Conservation (phyloP, 2,113 vertebrate species). For the Anarrhichthys ocellatus region DNA sequence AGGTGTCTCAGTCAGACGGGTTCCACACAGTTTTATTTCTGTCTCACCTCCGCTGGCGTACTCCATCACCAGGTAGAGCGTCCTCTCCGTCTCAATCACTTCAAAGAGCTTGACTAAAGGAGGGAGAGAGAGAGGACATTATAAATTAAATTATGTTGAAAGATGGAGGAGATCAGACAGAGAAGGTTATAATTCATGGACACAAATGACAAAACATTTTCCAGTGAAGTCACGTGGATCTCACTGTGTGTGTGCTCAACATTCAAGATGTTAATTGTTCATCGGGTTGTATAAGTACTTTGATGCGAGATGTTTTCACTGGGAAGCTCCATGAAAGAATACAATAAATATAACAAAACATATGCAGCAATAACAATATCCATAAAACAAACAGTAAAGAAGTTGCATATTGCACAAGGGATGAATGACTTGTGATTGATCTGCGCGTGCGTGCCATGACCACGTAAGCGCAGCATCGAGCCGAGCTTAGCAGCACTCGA, state of each 20-base stretch:
- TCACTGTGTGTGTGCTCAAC: too few species aligned
- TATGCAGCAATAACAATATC: too few species aligned
- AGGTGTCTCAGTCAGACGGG: not conserved
- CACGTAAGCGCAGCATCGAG: slow-evolving; percentile 21
- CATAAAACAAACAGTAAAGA: too few species aligned
- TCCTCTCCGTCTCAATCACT: slow-evolving; percentile 98
- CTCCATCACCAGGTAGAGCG: slow-evolving; percentile 97
- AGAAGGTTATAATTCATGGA: slow-evolving; percentile 13
- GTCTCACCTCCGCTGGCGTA: slow-evolving; percentile 96
- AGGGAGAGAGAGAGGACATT: slow-evolving; percentile 2
- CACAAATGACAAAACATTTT: slow-evolving; percentile 7
- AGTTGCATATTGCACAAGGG: too few species aligned
- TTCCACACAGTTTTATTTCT: not conserved
- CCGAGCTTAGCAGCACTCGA: slow-evolving; percentile 20
- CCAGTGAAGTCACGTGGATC: slow-evolving; percentile 19
- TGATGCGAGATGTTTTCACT: too few species aligned
- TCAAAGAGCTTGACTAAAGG: slow-evolving; percentile 94
- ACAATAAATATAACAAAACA: too few species aligned
- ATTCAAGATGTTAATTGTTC: too few species aligned
- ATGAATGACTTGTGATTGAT: too few species aligned
- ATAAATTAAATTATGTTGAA: slow-evolving; percentile 39
- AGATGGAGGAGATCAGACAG: slow-evolving; percentile 12
- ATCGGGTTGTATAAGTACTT: too few species aligned
- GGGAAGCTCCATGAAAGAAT: too few species aligned
- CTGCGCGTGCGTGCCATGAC: slow-evolving; percentile 31